Percentiles rank a stretch among this genome's conserved stretches.
Evolutionary conservation across 2,888 invertebrate species (phyloP).

Genomic region (Luperina nickerlii): DNA sequence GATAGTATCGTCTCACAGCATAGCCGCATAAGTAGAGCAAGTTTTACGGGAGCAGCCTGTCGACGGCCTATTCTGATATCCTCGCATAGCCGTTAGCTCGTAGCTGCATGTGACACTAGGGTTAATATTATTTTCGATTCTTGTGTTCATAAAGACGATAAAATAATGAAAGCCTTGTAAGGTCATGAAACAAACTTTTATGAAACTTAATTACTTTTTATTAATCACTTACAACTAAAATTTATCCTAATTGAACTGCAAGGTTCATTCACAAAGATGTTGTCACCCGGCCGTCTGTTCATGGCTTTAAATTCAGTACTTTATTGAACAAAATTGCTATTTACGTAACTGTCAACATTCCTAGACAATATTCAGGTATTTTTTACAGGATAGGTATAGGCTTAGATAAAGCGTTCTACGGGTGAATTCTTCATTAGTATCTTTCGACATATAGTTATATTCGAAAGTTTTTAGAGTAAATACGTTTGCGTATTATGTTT

Average conservation of each 20-base stretch:
- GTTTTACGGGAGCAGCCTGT: neutral
- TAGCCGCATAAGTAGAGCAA: too few species aligned
- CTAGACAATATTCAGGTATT: constrained; percentile 18
- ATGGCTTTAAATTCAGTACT: constrained; percentile 43
- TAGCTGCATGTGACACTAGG: too few species aligned
- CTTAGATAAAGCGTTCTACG: constrained; percentile 2
- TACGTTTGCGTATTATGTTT: neutral
- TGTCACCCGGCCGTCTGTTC: constrained; percentile 50
- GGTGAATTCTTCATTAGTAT: neutral
- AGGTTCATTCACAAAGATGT: constrained; percentile 54
- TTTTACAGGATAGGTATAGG: neutral
- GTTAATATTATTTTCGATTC: neutral
- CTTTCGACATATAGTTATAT: neutral
- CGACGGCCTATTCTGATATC: neutral
- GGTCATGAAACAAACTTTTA: constrained; percentile 41
- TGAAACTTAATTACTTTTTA: constrained; percentile 67
- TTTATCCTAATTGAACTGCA: constrained; percentile 60
- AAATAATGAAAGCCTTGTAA: neutral
- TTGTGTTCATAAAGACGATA: neutral
- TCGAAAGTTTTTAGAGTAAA: neutral
- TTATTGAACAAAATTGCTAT: constrained; percentile 43
- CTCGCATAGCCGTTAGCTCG: too few species aligned
- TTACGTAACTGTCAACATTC: constrained; percentile 49
- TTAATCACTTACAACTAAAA: constrained; percentile 70
- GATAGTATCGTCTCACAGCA: neutral